Evolutionary conservation across 2,113 vertebrate genomes (phyloP), one percentile per base, ranked within the genome.

Genomic region (Climacteris rufus): DNA sequence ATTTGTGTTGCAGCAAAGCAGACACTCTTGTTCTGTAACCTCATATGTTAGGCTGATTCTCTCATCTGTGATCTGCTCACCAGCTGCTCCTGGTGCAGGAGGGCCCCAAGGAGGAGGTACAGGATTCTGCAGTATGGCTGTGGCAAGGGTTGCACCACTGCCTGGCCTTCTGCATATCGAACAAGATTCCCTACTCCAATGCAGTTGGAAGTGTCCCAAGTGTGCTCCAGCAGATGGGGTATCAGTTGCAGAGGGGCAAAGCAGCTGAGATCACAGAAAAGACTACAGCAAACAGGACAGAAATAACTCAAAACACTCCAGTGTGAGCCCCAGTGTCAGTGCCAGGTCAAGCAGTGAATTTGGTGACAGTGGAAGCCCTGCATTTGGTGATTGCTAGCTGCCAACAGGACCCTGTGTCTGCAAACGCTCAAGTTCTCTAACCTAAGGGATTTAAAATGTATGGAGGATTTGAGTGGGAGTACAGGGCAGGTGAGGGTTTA

Each of bases 31-130:
- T 39, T 95, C 72, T 87, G 60, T 81, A 91, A 71, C 42, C 54
- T 91, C 89, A 52, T 31, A 13, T 74, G 90, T 86, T 87, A 10
- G 0, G 0, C 42, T 93, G 76, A 68, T 66, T 89, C 72, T 92
- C 64, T 88, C 93, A 71, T 81, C 80, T 9, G 4, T 44, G 93
- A 52, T 92, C 94, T 96, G 91, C 72, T 90, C 89, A 75, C 89
- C 93, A 96, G 80, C 95, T 96, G 95, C 68, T 96, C 56, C 89
- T 78, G 39, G 15, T 53, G 71, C 60, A 78, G 42, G 21, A 91
- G 44, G 31, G 47, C 31, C 35, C 60, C 60, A 18, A 35, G 60
- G 47, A 92, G 39, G 47, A 92, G 50, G 13, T 35, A 50, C 13
- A 42, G 40, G 37, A 7, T 1, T 83, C 28, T 44, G 15, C 35